Evolutionary conservation across 2,113 vertebrate genomes (phyloP).

Genomic region (Toxotes jaculatrix): DNA sequence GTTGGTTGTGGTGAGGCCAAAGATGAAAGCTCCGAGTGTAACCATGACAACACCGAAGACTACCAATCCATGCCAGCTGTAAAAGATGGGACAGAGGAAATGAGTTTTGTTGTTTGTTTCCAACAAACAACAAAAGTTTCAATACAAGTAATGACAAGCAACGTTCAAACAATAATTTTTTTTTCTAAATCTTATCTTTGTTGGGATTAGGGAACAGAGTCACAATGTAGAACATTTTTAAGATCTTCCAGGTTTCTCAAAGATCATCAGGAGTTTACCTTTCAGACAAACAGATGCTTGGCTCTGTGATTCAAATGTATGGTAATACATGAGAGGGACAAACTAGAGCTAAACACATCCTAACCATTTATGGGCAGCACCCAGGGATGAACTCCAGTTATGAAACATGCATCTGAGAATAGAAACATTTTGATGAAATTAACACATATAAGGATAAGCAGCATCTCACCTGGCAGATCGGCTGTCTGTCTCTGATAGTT

Average conservation of each 20-base stretch:
- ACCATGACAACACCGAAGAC: conserved; percentile 81
- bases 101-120: no score
- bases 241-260: no score
- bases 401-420: not conserved
- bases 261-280: no score
- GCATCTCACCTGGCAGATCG: conserved; percentile 88
- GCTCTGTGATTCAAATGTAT: no score
- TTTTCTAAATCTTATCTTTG: not conserved
- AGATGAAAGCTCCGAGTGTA: conserved; percentile 80
- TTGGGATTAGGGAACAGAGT: not conserved
- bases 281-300: no score
- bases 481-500: conserved; percentile 92
- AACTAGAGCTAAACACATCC: no score
- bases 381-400: not conserved
- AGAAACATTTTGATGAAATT: not conserved
- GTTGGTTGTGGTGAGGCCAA: conserved; percentile 83
- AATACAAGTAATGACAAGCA: not conserved
- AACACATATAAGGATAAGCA: not conserved
- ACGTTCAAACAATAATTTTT: no score
- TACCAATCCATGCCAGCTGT: conserved; percentile 92
- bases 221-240: not conserved
- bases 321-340: no score
- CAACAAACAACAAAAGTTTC: not conserved
- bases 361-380: not conserved
- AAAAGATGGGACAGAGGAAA: conserved; percentile 35